Evolutionary conservation across 1,140 invertebrate genomes (phyloP).

Genomic region (Drosophila bocqueti): DNA sequence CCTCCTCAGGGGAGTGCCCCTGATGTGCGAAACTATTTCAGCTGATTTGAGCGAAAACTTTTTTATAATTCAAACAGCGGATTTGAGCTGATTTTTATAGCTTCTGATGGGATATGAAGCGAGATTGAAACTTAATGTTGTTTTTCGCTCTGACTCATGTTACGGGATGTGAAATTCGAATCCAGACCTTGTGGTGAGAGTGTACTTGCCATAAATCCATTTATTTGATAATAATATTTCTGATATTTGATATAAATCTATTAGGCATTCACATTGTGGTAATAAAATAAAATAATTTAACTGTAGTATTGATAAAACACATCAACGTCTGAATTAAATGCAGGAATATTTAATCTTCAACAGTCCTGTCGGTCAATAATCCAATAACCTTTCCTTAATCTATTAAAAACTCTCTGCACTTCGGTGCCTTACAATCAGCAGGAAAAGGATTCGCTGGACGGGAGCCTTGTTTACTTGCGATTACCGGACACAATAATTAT

Average conservation of each 20-base stretch:
- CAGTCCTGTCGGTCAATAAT: background rate
- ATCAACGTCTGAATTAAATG: too few species aligned
- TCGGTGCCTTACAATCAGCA: background rate
- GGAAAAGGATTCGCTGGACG: background rate
- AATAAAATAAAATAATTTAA: too few species aligned
- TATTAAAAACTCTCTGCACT: background rate
- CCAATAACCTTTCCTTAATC: background rate
- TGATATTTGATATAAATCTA: background rate
- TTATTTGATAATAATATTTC: too few species aligned
- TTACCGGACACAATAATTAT: slow-evolving; percentile 61
- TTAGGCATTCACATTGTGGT: too few species aligned
- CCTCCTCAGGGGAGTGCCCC: background rate
- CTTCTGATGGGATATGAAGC: background rate
- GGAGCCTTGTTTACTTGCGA: slow-evolving; percentile 18
- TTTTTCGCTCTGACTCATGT: background rate
- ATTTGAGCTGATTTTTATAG: slow-evolving; percentile 18
- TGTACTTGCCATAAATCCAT: background rate
- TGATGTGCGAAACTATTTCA: slow-evolving; percentile 22
- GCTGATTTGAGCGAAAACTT: slow-evolving; percentile 33
- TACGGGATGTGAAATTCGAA: background rate
- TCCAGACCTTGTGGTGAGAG: too few species aligned
- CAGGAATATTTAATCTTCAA: background rate
- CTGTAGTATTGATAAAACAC: too few species aligned
- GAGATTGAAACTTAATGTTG: background rate
- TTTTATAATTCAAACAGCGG: slow-evolving; percentile 24